These are phyloP conservation scores for Epinephelus fuscoguttatus DNA, from an alignment of 2,113 vertebrate species.

Conservation along the genomic window DNA sequence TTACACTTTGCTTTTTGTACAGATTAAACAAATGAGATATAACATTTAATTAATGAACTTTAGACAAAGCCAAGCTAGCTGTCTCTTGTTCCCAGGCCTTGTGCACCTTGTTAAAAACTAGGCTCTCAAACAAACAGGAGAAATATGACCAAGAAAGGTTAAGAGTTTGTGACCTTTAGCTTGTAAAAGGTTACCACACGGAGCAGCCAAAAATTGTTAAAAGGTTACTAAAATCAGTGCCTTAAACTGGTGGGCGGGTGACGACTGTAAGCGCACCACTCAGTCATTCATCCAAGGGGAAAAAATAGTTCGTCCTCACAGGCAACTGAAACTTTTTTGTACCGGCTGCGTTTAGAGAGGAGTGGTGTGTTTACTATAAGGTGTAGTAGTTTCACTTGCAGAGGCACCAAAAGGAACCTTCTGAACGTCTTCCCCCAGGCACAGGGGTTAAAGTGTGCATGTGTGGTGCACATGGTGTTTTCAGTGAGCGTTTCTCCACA, in stretches of 20 bases:
- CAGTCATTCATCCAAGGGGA: slow-evolving; percentile 8
- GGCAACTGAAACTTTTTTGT: neutral
- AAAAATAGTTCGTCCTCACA: neutral
- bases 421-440: neutral
- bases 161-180: neutral
- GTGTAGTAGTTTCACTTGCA: neutral
- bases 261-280: neutral
- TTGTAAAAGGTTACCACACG: neutral
- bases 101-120: neutral
- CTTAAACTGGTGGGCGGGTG: neutral
- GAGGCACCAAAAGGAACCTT: neutral
- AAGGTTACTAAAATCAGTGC: neutral
- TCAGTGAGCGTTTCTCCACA: neutral
- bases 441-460: neutral
- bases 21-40: too few relatives aligned
- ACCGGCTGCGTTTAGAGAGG: slow-evolving; percentile 10
- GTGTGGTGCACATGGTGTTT: neutral
- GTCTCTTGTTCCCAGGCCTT: neutral
- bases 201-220: neutral
- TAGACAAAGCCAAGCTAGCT: neutral
- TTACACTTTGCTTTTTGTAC: too few relatives aligned
- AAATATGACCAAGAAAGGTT: neutral
- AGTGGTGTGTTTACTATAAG: slow-evolving; percentile 6
- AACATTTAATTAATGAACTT: neutral
- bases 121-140: neutral